These are phyloP conservation scores for Meriones psammophilus DNA, from an alignment of 2,797 vertebrate genomes.

Conservation along the genomic window DNA sequence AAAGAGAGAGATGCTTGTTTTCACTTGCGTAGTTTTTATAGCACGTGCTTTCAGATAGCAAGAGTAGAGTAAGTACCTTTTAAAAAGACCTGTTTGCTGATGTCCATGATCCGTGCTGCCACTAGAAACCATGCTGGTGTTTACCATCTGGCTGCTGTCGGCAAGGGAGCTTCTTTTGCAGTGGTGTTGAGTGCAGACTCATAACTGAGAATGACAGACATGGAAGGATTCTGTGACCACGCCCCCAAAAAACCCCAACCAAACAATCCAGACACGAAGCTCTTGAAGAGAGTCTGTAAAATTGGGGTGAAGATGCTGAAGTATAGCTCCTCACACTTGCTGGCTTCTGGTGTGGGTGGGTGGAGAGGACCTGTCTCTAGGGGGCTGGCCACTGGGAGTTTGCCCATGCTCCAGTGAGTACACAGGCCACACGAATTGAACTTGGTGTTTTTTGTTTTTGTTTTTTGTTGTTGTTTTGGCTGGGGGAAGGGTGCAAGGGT, in stretches of 20 bases:
- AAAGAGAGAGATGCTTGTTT: too few relatives aligned
- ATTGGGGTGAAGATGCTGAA: not conserved
- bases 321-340: not conserved
- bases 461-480: not conserved
- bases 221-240: not conserved
- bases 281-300: not conserved
- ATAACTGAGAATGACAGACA: not conserved
- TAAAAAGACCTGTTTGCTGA: not conserved
- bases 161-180: not conserved
- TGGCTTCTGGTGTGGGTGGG: not conserved
- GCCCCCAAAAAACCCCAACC: not conserved
- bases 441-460: not conserved
- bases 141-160: not conserved
- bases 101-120: not conserved
- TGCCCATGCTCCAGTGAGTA: not conserved
- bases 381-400: not conserved
- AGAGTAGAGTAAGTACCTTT: not conserved
- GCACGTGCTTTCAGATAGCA: conserved; percentile 6
- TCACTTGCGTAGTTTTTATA: conserved; percentile 28
- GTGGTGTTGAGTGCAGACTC: not conserved
- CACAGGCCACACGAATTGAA: not conserved
- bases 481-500: not conserved
- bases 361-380: not conserved
- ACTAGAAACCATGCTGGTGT: not conserved
- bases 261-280: not conserved